Conservation (phyloP, 2,888 invertebrate genomes). For the Tribolium freemani region DNA sequence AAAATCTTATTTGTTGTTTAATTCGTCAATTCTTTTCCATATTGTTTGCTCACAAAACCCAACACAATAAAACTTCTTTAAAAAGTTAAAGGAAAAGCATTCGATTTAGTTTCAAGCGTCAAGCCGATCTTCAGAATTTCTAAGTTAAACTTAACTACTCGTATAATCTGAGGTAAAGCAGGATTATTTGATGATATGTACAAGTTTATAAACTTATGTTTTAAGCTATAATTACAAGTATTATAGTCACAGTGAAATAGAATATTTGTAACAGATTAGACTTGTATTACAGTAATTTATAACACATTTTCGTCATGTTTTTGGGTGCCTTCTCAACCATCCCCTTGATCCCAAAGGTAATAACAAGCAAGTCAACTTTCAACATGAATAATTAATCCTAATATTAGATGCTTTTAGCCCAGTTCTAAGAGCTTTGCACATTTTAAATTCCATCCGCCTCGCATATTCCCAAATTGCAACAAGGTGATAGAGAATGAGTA, state of each 20-base stretch:
- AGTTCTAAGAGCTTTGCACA: slow-evolving; percentile 17
- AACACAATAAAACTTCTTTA: no score
- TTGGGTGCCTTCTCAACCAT: neutral
- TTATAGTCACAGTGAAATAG: slow-evolving; percentile 3
- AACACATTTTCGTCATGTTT: neutral
- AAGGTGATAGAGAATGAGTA: slow-evolving; percentile 1
- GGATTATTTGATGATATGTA: slow-evolving; percentile 14
- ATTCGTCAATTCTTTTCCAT: no score
- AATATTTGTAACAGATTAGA: slow-evolving; percentile 11
- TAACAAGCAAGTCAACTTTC: slow-evolving; percentile 24
- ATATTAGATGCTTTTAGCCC: slow-evolving; percentile 36
- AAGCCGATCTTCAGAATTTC: no score
- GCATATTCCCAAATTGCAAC: slow-evolving; percentile 5
- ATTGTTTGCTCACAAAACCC: no score
- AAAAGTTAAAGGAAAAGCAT: no score
- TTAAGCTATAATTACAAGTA: slow-evolving; percentile 18
- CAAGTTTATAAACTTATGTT: slow-evolving; percentile 21
- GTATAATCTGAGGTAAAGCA: neutral
- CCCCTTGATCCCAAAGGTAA: slow-evolving; percentile 12
- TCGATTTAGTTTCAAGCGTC: no score
- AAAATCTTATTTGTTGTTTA: no score
- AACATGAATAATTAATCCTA: slow-evolving; percentile 33
- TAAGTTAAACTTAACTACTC: no score
- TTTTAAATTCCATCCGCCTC: slow-evolving; percentile 19
- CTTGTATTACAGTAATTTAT: neutral